phyloP scores from a whole-genome alignment of 1,140 invertebrate species.

The Argopecten irradians region DNA sequence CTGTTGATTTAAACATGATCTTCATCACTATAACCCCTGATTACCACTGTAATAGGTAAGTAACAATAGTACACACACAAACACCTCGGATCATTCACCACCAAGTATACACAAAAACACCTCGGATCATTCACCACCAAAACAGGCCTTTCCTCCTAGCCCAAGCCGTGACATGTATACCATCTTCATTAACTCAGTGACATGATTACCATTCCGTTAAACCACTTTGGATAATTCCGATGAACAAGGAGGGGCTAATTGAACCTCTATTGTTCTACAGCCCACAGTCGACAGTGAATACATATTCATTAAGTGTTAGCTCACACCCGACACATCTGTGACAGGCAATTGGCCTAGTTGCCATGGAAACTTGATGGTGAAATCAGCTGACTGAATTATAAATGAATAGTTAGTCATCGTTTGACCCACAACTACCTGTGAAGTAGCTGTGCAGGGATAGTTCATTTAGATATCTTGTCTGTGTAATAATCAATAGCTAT shows the following conservation, averaged over 20 bases:
- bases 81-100: too few species aligned
- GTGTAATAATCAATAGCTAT: neutral
- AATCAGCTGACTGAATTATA: constrained; percentile 25
- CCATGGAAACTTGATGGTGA: neutral
- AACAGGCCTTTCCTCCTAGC: neutral
- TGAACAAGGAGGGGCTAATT: constrained; percentile 6
- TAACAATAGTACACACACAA: too few species aligned
- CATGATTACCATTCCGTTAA: neutral
- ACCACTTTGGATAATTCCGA: neutral
- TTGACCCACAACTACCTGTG: neutral
- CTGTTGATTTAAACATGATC: neutral
- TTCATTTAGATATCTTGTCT: neutral
- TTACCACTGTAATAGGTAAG: neutral
- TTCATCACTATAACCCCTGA: neutral
- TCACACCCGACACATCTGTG: constrained; percentile 12
- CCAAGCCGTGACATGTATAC: neutral
- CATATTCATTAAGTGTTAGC: neutral
- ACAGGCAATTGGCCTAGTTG: neutral
- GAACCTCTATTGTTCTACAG: neutral
- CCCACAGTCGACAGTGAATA: neutral
- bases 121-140: too few species aligned
- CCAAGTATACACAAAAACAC: too few species aligned
- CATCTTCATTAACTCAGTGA: neutral
- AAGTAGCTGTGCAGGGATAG: neutral
- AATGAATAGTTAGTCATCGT: constrained; percentile 33